phyloP scores from a whole-genome alignment of 2,113 vertebrate genomes.

The Anolis sagrei region DNA sequence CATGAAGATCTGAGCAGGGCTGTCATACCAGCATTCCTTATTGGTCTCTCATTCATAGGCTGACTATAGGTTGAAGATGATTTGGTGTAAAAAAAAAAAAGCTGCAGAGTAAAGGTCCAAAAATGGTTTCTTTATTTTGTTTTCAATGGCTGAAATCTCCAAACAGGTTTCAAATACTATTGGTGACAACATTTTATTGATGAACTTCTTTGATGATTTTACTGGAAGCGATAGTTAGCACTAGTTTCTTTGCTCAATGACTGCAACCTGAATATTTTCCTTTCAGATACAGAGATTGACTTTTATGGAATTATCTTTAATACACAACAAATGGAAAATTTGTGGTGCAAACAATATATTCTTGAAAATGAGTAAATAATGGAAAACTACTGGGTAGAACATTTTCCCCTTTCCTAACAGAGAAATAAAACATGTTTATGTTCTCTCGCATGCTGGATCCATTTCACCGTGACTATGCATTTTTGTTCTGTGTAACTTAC shows the following conservation, averaged over 20 bases:
- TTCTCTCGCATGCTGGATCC: slow-evolving; percentile 20
- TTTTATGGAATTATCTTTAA: not conserved
- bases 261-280: not conserved
- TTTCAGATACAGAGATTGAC: slow-evolving; percentile 1
- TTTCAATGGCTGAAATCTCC: not conserved
- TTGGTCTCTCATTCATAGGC: no score
- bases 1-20: no score
- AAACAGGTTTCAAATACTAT: not conserved
- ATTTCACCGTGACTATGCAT: not conserved
- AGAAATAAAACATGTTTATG: not conserved
- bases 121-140: not conserved
- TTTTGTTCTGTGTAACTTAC: accelerated
- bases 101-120: not conserved
- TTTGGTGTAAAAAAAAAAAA: no score
- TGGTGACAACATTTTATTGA: not conserved
- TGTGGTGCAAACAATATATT: not conserved
- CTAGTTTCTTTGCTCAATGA: not conserved
- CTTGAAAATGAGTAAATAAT: slow-evolving; percentile 21
- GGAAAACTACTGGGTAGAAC: slow-evolving; percentile 6
- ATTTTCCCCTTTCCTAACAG: not conserved
- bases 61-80: no score
- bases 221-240: not conserved
- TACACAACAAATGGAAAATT: not conserved
- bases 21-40: no score
- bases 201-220: not conserved